These are phyloP conservation scores for Ostrea denselamellosa DNA, from an alignment of 1,140 invertebrate genomes.

Conservation along the genomic window DNA sequence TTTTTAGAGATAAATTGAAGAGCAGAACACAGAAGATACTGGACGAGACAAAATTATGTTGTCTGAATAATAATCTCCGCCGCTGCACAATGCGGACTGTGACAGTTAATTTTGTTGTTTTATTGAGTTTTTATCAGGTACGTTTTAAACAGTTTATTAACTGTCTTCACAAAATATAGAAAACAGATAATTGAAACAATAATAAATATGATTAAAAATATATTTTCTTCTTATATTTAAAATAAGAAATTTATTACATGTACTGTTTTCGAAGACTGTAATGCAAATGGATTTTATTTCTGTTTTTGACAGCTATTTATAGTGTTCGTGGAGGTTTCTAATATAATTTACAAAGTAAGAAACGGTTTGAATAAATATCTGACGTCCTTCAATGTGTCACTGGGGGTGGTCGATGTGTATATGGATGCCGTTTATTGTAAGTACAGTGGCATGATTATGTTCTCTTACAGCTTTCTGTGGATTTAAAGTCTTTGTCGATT, in stretches of 20 bases:
- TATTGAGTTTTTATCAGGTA: conserved; percentile 23
- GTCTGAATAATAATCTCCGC: background rate
- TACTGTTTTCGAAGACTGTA: no score
- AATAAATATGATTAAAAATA: no score
- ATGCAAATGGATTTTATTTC: no score
- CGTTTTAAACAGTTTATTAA: background rate
- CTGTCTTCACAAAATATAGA: background rate
- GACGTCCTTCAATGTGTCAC: background rate
- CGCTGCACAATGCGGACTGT: conserved; percentile 2
- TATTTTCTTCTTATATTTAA: no score
- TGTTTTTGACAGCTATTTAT: background rate
- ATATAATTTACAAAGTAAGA: background rate
- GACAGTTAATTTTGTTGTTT: conserved; percentile 5
- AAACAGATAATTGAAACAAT: no score
- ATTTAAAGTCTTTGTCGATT: no score
- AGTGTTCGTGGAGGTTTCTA: background rate
- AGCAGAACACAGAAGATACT: background rate
- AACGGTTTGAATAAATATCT: background rate
- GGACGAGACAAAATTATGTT: background rate
- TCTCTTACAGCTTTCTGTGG: no score
- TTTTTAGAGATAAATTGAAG: background rate
- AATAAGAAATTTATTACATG: no score
- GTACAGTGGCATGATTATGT: no score
- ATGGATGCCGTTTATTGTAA: background rate
- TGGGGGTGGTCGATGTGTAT: background rate